Conservation (phyloP, 2,888 invertebrate genomes). For the Amphipyra tragopoginis region DNA sequence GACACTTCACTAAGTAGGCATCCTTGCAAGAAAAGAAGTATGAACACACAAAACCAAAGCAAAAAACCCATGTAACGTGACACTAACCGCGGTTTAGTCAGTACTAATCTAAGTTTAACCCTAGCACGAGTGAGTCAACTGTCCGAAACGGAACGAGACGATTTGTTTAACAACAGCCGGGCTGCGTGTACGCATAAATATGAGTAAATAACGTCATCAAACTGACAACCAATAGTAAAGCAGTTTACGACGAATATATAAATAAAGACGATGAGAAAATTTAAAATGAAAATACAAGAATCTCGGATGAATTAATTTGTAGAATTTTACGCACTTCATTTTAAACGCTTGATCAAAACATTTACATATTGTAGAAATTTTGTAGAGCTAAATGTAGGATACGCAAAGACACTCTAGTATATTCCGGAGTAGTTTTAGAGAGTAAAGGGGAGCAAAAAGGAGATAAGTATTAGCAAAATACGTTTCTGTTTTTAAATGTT, state of each 20-base stretch:
- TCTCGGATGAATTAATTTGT: constrained; percentile 14
- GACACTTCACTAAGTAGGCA: not conserved
- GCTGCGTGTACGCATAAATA: constrained; percentile 61
- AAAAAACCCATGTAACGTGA: constrained; percentile 58
- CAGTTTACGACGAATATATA: constrained; percentile 26
- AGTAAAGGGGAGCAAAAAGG: too few species aligned
- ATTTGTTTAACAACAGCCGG: constrained; percentile 67
- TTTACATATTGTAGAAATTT: constrained; percentile 5
- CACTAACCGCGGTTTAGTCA: constrained; percentile 54
- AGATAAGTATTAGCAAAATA: too few species aligned
- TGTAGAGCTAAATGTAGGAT: too few species aligned
- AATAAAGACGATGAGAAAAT: constrained; percentile 25
- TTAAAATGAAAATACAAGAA: constrained; percentile 18
- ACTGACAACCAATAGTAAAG: constrained; percentile 35
- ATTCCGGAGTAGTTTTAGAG: too few species aligned
- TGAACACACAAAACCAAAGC: constrained; percentile 25
- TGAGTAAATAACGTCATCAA: constrained; percentile 59
- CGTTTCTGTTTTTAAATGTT: too few species aligned
- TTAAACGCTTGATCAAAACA: constrained; percentile 16
- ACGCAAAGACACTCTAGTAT: too few species aligned
- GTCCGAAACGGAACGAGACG: constrained; percentile 58
- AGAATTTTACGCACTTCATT: constrained; percentile 10
- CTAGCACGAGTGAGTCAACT: constrained; percentile 69
- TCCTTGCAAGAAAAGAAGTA: not conserved
- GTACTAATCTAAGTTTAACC: constrained; percentile 70